Percentiles rank a stretch among this genome's conserved stretches.
phyloP scores from a whole-genome alignment of 1,140 invertebrate species.

The Scaptomyza pallida region DNA sequence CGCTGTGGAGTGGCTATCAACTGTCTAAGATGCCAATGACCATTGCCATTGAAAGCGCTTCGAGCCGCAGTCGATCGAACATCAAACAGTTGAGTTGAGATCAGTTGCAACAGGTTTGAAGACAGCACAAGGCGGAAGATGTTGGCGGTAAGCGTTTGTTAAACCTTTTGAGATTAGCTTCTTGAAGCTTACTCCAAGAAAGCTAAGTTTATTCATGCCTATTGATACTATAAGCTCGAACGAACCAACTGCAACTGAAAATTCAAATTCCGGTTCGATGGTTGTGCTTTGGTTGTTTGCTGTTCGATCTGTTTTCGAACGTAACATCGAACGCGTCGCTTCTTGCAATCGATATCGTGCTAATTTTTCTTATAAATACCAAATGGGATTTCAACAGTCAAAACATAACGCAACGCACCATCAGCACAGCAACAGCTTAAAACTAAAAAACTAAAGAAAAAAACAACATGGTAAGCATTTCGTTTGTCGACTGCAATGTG shows the following conservation, averaged over 20 bases:
- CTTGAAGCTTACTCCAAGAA: too few relatives aligned
- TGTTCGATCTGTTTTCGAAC: conserved; percentile 24
- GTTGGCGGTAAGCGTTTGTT: not conserved
- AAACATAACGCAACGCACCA: conserved; percentile 55
- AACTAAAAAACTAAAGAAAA: too few relatives aligned
- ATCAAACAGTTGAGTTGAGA: not conserved
- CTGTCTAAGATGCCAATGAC: conserved; percentile 12
- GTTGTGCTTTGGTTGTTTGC: conserved; percentile 1
- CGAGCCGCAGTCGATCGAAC: not conserved
- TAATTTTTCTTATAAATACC: conserved; percentile 82
- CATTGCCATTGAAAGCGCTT: conserved; percentile 3
- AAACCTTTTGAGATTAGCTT: too few relatives aligned
- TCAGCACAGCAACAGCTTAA: conserved; percentile 29
- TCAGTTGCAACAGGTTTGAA: conserved; percentile 44
- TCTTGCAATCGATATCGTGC: conserved; percentile 37
- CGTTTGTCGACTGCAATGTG: not conserved
- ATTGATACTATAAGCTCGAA: too few relatives aligned
- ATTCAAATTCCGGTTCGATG: conserved; percentile 45
- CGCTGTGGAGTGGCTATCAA: conserved; percentile 4
- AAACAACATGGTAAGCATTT: conserved; percentile 39
- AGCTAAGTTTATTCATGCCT: too few relatives aligned
- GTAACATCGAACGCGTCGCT: conserved; percentile 32
- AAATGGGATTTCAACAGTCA: conserved; percentile 61
- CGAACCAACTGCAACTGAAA: conserved; percentile 27
- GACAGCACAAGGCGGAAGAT: not conserved